Base-by-base conservation (phyloP, 2,113 vertebrate genomes). In the Calyptommatus sinebrachiatus region DNA sequence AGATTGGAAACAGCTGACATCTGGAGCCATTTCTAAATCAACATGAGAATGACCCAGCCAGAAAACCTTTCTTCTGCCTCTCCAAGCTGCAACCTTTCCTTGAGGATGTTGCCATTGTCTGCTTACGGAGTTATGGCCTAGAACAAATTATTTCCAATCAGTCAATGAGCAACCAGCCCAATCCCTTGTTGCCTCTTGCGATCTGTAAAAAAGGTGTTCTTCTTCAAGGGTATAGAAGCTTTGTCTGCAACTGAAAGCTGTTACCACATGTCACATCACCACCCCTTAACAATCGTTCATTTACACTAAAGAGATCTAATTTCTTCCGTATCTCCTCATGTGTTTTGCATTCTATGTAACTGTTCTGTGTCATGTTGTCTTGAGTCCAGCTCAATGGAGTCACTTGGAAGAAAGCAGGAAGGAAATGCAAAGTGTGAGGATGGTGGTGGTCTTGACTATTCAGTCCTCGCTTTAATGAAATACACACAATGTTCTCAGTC, bases 401-500 rank as follows among this genome's bases (percentile, higher is more conserved):
- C 63, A 57, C 50, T 74, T 67, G 46, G 71, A 41, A 57, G 8
- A 24, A 53, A 14, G 7, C 29, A 70, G 45, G 48, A 11, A 45
- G 26, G 45, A 41, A 79, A 69, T 69, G 35, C n/a, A 62, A 45
- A 21, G 29, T 73, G 24, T n/a, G 48, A 73, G 31, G 31, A 26
- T n/a, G 71, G 35, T 21, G 71, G 62, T 22, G 66, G 46, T 73
- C 31, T 46, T 29, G 26, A 16, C 41, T 46, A 67, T 2, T 12
- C 7, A 31, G 65, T 67, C 65, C 29, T 35, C 31, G 48, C 76
- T 69, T 35, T 35, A 77, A 74, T 45, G 48, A 80, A 80, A 28
- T 74, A 45, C 26, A 80, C 71, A 45, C 31, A 68, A 41, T 77
- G 76, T 77, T 77, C 48, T 77, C 50, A 69, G 66, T 60, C 72